Conservation (phyloP, 2,797 vertebrate species). For the Enteromius thamalakanensis region DNA sequence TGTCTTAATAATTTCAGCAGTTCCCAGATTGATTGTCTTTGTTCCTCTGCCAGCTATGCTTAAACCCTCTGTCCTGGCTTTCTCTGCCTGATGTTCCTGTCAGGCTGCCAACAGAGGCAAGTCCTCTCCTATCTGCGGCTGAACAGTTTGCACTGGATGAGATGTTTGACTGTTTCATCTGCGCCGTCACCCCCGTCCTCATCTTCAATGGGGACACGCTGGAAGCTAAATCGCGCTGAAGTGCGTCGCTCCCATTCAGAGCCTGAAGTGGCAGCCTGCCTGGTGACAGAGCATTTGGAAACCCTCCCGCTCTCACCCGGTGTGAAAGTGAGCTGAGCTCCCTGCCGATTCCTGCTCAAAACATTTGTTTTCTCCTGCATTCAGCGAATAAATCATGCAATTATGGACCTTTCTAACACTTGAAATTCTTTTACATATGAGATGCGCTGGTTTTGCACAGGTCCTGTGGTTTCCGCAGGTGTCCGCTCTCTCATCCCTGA, state of each 20-base stretch:
- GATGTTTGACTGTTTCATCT: conserved; percentile 57
- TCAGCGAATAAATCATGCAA: conserved; percentile 12
- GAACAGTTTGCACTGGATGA: conserved; percentile 42
- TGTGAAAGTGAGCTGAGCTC: conserved; percentile 36
- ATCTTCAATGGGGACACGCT: conserved; percentile 54
- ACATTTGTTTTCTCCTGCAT: background rate
- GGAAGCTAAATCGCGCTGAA: conserved; percentile 55
- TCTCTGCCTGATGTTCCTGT: conserved; percentile 50
- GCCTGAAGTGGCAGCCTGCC: conserved; percentile 54
- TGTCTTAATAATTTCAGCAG: conserved; percentile 52
- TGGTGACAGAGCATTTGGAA: conserved; percentile 42
- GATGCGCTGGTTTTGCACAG: background rate
- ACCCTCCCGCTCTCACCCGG: conserved; percentile 45
- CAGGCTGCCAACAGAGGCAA: conserved; percentile 54
- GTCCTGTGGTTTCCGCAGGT: background rate
- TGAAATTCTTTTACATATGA: background rate
- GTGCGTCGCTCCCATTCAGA: conserved; percentile 49
- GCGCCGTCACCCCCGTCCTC: conserved; percentile 52
- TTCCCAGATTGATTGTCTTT: conserved; percentile 47
- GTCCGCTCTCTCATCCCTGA: background rate
- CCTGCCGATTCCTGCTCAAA: conserved; percentile 13
- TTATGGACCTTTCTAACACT: background rate
- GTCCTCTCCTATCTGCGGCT: conserved; percentile 47
- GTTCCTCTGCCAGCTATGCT: conserved; percentile 59
- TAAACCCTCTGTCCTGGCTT: conserved; percentile 56